Conservation (phyloP, 2,113 vertebrate genomes). For the Cacatua alba region DNA sequence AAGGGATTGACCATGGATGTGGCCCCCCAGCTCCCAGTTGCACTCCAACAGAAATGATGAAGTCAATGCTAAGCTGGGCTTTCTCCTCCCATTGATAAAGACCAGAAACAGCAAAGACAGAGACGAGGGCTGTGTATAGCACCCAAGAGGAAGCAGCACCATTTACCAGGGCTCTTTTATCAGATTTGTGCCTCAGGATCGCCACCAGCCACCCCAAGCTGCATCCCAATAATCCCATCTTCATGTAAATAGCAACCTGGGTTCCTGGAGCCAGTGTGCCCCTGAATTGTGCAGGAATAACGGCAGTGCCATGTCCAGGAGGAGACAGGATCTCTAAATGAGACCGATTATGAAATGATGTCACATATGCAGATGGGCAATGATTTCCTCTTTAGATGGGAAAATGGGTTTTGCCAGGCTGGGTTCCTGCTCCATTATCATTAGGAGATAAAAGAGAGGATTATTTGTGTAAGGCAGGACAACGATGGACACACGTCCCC, state of each 20-base stretch:
- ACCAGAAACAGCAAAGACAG: not conserved
- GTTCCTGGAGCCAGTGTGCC: not conserved
- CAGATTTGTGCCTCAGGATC: slow-evolving; percentile 2
- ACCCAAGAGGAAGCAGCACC: not conserved
- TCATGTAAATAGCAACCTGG: slow-evolving; percentile 5
- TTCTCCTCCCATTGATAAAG: not conserved
- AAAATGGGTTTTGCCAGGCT: slow-evolving; percentile 17
- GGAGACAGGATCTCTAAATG: not conserved
- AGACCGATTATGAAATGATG: slow-evolving; percentile 17
- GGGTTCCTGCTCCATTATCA: not conserved
- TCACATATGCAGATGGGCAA: slow-evolving; percentile 44
- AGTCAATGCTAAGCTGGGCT: rapidly evolving
- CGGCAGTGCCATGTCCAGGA: not conserved
- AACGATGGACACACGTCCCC: rapidly evolving
- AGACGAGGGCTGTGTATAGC: not conserved
- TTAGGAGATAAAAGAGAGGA: not conserved
- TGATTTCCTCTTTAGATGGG: slow-evolving; percentile 1
- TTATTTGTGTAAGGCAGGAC: not conserved
- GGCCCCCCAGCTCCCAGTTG: not conserved
- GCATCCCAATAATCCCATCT: slow-evolving; percentile 11
- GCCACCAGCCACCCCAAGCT: not conserved
- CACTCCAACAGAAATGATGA: not conserved
- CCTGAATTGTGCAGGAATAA: not conserved
- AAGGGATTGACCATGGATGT: not conserved
- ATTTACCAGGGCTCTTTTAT: not conserved